Evolutionary conservation across 1,140 invertebrate species (phyloP).

Genomic region (Solenopsis invicta): DNA sequence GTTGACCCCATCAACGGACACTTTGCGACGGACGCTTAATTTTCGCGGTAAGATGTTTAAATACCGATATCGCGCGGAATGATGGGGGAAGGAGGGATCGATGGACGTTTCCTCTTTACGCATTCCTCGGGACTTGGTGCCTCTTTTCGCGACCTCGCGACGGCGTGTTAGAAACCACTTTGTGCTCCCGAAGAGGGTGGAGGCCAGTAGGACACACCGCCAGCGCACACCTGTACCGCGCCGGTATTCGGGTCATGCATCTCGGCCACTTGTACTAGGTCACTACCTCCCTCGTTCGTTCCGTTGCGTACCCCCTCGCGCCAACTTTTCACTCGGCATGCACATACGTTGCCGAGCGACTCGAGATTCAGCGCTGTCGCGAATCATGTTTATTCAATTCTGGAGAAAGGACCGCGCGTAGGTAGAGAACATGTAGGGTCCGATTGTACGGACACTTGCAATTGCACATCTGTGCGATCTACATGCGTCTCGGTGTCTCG

Average conservation of each 20-base stretch:
- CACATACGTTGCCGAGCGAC: background rate
- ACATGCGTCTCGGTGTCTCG: background rate
- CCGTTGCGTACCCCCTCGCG: slow-evolving; percentile 17
- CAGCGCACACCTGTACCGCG: slow-evolving; percentile 79
- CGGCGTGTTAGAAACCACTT: slow-evolving; percentile 55
- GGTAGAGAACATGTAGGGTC: slow-evolving; percentile 4
- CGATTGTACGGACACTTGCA: background rate
- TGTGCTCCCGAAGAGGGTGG: slow-evolving; percentile 71
- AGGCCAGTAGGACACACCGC: slow-evolving; percentile 82
- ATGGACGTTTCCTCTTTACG: slow-evolving; percentile 60
- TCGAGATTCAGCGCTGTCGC: background rate
- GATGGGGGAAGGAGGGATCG: slow-evolving; percentile 42
- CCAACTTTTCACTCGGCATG: slow-evolving; percentile 14
- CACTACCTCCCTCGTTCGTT: slow-evolving; percentile 78
- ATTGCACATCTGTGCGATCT: no score
- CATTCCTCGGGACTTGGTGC: slow-evolving; percentile 59
- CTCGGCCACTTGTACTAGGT: slow-evolving; percentile 84
- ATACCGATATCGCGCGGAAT: background rate
- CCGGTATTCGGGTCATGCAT: slow-evolving; percentile 85
- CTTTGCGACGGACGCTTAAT: slow-evolving; percentile 13
- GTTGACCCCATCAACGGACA: background rate
- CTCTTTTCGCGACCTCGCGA: slow-evolving; percentile 58
- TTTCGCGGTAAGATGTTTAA: background rate
- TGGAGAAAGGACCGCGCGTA: background rate
- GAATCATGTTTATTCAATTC: background rate